Conservation (phyloP, 2,113 vertebrate genomes). For the Neopipo cinnamomea region DNA sequence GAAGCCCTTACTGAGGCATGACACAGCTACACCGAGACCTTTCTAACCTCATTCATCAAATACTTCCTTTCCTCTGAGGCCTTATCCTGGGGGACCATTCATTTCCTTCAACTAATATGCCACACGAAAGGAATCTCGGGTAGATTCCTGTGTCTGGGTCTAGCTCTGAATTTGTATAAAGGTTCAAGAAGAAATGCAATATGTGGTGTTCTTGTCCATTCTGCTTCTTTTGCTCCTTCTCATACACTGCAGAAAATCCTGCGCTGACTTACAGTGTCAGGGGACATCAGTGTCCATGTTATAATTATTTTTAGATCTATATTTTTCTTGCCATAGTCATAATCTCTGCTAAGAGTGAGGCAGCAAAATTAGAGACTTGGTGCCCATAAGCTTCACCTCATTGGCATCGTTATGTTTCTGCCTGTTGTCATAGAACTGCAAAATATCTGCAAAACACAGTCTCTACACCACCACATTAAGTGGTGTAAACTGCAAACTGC, state of each 20-base stretch:
- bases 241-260: neutral
- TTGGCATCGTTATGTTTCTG: neutral
- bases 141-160: constrained; percentile 31
- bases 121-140: constrained; percentile 47
- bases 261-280: neutral
- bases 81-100: constrained; percentile 31
- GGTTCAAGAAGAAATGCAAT: neutral
- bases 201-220: neutral
- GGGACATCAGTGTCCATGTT: neutral
- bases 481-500: neutral
- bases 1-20: constrained; percentile 40
- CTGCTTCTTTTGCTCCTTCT: neutral
- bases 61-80: constrained; percentile 50
- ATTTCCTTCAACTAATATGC: constrained; percentile 55
- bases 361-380: neutral
- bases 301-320: neutral
- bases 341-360: neutral
- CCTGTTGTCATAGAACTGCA: neutral
- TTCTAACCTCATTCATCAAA: constrained; percentile 56
- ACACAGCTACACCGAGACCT: constrained; percentile 45
- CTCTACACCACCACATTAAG: neutral
- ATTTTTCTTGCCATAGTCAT: neutral
- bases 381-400: neutral
- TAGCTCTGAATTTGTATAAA: neutral
- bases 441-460: neutral